These are phyloP conservation scores for Psix sp. DNA, from an alignment of 1,140 invertebrate species.

Conservation along the genomic window DNA sequence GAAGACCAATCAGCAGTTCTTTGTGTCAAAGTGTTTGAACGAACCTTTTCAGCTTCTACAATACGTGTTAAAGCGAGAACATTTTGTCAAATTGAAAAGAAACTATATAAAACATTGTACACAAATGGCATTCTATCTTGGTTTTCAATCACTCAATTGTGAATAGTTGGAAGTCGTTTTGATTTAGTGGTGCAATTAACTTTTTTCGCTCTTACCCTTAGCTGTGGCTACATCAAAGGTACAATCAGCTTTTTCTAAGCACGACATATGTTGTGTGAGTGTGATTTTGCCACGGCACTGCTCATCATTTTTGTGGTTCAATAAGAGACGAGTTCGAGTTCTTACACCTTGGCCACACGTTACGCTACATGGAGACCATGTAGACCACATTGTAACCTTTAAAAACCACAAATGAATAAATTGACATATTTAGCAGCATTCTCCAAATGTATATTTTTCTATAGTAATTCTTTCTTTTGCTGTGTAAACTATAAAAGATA, in stretches of 20 bases:
- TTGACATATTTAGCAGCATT: too few species aligned
- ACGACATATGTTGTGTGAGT: slow-evolving; percentile 82
- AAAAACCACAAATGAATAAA: not conserved
- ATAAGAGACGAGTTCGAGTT: slow-evolving; percentile 83
- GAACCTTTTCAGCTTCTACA: too few species aligned
- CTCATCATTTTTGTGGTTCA: slow-evolving; percentile 77
- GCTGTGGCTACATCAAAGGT: slow-evolving; percentile 84
- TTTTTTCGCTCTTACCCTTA: slow-evolving; percentile 77
- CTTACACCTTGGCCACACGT: slow-evolving; percentile 84
- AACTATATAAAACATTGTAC: too few species aligned
- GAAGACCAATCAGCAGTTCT: too few species aligned
- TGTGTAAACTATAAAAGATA: too few species aligned
- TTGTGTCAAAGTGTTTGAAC: too few species aligned
- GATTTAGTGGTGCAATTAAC: slow-evolving; percentile 17
- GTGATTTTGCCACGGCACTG: slow-evolving; percentile 80
- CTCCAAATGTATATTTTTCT: too few species aligned
- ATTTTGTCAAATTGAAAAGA: too few species aligned
- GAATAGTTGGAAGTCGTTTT: slow-evolving; percentile 7
- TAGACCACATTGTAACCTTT: slow-evolving; percentile 82
- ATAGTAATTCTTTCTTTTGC: too few species aligned
- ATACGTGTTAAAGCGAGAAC: too few species aligned
- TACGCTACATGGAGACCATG: slow-evolving; percentile 86
- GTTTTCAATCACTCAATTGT: too few species aligned
- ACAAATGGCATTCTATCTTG: too few species aligned
- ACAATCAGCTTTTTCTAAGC: slow-evolving; percentile 82